Evolutionary conservation across 2,888 invertebrate species (phyloP).

Genomic region (Cerastis rubricosa): DNA sequence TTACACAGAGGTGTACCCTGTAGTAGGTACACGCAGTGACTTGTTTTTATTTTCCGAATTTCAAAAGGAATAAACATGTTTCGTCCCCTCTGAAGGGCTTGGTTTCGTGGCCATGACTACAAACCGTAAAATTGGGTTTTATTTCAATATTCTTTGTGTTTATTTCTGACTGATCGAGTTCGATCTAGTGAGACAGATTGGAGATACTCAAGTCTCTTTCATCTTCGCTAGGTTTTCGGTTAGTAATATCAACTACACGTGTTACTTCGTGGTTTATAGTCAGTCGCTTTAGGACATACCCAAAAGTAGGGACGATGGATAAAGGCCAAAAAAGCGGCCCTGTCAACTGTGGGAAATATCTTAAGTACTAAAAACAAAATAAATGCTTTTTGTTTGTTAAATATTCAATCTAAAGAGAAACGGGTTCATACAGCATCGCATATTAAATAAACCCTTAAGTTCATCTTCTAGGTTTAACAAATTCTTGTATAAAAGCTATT

Average conservation of each 20-base stretch:
- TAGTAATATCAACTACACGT: not conserved
- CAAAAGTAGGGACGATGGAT: no score
- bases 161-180: slow-evolving; percentile 40
- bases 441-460: not conserved
- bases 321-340: no score
- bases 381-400: not conserved
- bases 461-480: not conserved
- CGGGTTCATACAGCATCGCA: not conserved
- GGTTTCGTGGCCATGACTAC: slow-evolving; percentile 22
- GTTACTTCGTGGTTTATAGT: not conserved
- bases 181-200: slow-evolving; percentile 22
- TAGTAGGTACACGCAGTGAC: not conserved
- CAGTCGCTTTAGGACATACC: no score
- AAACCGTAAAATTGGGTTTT: slow-evolving; percentile 60
- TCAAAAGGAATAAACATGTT: slow-evolving; percentile 11
- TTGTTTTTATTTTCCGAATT: slow-evolving; percentile 23
- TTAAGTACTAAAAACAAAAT: not conserved
- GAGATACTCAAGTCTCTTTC: slow-evolving; percentile 15
- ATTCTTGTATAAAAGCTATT: not conserved
- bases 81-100: slow-evolving; percentile 20
- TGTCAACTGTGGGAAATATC: not conserved
- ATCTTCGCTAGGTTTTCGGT: not conserved
- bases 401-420: not conserved
- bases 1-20: not conserved
- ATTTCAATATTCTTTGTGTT: slow-evolving; percentile 49